Percentiles rank a stretch among this genome's conserved stretches.
phyloP scores from a whole-genome alignment of 2,888 invertebrate species.

The Cremastinae sp. region DNA sequence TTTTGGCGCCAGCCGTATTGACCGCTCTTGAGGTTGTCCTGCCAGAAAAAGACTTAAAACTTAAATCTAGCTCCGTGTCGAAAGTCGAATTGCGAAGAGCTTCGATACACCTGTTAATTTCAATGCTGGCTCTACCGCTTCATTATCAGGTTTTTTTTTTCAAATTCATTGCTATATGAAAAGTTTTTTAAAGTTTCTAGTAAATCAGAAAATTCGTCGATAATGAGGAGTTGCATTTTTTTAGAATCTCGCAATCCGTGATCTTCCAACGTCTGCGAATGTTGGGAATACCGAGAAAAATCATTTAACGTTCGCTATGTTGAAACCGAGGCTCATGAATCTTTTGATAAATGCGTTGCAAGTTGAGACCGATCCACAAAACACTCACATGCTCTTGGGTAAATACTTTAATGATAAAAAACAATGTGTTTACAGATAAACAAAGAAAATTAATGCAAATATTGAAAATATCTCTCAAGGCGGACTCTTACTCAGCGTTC shows the following conservation, averaged over 20 bases:
- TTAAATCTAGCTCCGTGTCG: conserved; percentile 86
- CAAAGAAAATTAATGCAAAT: no score
- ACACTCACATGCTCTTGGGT: conserved; percentile 92
- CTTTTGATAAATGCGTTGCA: conserved; percentile 91
- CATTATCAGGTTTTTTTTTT: conserved; percentile 86
- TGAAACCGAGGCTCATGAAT: conserved; percentile 89
- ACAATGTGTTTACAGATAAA: not conserved
- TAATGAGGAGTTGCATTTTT: conserved; percentile 37
- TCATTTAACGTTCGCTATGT: conserved; percentile 84
- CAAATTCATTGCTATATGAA: no score
- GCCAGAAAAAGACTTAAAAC: conserved; percentile 90
- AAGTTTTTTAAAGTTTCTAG: no score
- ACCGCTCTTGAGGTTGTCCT: conserved; percentile 94
- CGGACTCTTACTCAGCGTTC: conserved; percentile 88
- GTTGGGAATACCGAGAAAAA: conserved; percentile 69
- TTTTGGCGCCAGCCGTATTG: conserved; percentile 94
- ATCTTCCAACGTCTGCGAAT: conserved; percentile 80
- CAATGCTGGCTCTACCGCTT: conserved; percentile 94
- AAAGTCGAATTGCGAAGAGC: conserved; percentile 92
- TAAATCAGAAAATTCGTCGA: no score
- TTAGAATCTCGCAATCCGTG: conserved; percentile 86
- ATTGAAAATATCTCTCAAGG: no score
- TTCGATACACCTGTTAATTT: conserved; percentile 94
- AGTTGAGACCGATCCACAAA: conserved; percentile 91
- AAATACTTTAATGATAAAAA: conserved; percentile 51